A percentile compares a stretch with the other conserved stretches of the same genome.
These are phyloP conservation scores for Rutpela maculata DNA, from an alignment of 2,888 invertebrate genomes.

Conservation along the genomic window DNA sequence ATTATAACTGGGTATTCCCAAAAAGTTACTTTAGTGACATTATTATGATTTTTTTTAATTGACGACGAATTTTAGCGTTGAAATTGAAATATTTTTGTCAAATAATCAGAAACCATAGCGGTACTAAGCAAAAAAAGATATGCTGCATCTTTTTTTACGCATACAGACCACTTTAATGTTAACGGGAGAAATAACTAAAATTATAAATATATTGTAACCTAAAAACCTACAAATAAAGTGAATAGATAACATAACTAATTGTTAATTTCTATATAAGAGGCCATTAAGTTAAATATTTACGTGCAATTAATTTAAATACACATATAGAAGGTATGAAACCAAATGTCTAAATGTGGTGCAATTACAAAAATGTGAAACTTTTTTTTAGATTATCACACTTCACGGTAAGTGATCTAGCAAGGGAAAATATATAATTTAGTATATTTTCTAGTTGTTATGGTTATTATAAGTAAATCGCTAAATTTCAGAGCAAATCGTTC, in stretches of 20 bases:
- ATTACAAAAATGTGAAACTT: slow-evolving; percentile 24
- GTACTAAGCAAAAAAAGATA: too few species aligned
- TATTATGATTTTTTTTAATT: too few species aligned
- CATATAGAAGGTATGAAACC: neutral
- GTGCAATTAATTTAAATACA: slow-evolving; percentile 1
- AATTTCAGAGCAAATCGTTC: slow-evolving; percentile 40
- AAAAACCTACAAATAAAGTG: slow-evolving; percentile 20
- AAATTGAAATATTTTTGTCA: too few species aligned
- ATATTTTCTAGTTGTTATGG: slow-evolving; percentile 46
- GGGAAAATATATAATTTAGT: slow-evolving; percentile 51
- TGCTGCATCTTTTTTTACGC: too few species aligned
- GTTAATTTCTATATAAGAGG: neutral
- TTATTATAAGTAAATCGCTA: slow-evolving; percentile 44
- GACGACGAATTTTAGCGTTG: too few species aligned
- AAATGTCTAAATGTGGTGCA: slow-evolving; percentile 9
- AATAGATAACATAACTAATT: slow-evolving; percentile 16
- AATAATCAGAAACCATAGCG: too few species aligned
- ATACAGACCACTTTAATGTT: neutral
- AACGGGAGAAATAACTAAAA: neutral
- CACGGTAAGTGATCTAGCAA: slow-evolving; percentile 46
- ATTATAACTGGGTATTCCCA: too few species aligned
- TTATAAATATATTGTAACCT: neutral
- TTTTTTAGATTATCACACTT: slow-evolving; percentile 28
- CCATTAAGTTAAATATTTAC: neutral
- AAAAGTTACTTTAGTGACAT: too few species aligned